phyloP scores from a whole-genome alignment of 2,113 vertebrate genomes.

The Heliornis fulica region DNA sequence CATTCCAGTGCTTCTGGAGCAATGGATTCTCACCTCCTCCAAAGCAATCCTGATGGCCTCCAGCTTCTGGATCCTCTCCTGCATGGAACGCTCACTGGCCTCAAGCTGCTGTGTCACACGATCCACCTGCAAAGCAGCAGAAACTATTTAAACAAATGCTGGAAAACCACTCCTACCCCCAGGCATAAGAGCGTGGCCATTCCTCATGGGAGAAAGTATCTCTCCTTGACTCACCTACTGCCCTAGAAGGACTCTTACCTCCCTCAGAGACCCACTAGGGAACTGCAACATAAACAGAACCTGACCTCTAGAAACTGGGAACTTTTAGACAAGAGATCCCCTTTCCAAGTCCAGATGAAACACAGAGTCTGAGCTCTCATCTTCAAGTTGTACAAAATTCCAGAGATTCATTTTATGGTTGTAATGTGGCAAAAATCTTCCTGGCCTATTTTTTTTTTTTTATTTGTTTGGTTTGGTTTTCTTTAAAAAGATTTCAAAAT shows the following conservation, averaged over 20 bases:
- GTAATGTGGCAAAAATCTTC: neutral
- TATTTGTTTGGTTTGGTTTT: too few species aligned
- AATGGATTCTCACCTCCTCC: conserved; percentile 82
- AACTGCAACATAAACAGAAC: neutral
- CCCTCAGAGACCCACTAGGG: neutral
- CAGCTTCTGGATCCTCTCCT: conserved; percentile 86
- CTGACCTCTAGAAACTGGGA: neutral
- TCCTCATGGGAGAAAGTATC: rapidly evolving
- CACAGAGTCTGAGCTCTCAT: neutral
- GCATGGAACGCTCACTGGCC: conserved; percentile 79
- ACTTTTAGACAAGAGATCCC: neutral
- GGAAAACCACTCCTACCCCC: neutral
- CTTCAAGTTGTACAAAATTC: neutral
- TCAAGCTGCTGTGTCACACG: conserved; percentile 81
- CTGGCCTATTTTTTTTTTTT: neutral
- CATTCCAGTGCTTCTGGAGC: rapidly evolving
- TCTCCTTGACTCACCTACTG: neutral
- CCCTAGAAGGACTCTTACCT: neutral
- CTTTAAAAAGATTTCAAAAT: neutral
- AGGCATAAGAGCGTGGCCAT: neutral
- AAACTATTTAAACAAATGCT: neutral
- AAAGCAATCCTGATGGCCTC: conserved; percentile 82
- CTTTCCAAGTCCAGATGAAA: neutral
- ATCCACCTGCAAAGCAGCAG: conserved; percentile 76
- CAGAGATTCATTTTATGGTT: neutral